Conservation (phyloP, 2,797 vertebrate genomes). For the Eptatretus atami region DNA sequence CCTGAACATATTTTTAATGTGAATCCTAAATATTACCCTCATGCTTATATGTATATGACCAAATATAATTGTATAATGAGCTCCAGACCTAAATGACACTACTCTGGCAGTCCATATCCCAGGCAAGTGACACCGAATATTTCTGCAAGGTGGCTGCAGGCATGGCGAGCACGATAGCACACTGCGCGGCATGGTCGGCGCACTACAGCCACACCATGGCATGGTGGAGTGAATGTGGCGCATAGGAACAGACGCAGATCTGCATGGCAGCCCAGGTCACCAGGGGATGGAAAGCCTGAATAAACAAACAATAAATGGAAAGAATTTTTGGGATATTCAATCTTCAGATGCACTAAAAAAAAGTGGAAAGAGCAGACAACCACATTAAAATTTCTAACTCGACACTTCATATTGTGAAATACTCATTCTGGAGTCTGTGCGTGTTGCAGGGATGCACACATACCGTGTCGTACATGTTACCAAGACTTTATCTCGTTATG, state of each 20-base stretch:
- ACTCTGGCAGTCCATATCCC: slow-evolving; percentile 85
- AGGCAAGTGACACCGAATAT: slow-evolving; percentile 69
- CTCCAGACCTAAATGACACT: slow-evolving; percentile 8
- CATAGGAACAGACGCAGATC: slow-evolving; percentile 61
- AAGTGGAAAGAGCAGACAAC: too few relatives aligned
- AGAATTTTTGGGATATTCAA: too few relatives aligned
- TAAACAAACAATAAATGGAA: not conserved
- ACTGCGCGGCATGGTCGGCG: slow-evolving; percentile 60
- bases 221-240: slow-evolving; percentile 51
- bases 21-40: too few relatives aligned
- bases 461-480: too few relatives aligned
- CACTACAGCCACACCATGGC: slow-evolving; percentile 54
- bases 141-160: slow-evolving; percentile 73
- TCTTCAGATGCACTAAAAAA: too few relatives aligned
- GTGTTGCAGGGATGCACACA: too few relatives aligned
- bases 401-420: too few relatives aligned
- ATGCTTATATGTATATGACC: too few relatives aligned
- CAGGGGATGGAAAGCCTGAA: slow-evolving; percentile 72
- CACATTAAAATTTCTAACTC: too few relatives aligned
- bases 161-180: slow-evolving; percentile 42
- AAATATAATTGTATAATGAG: not conserved
- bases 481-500: too few relatives aligned
- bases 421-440: too few relatives aligned
- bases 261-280: slow-evolving; percentile 58
- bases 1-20: too few relatives aligned